These are phyloP conservation scores for Oenanthe oenanthe DNA, from an alignment of 2,113 vertebrate species.

Conservation along the genomic window DNA sequence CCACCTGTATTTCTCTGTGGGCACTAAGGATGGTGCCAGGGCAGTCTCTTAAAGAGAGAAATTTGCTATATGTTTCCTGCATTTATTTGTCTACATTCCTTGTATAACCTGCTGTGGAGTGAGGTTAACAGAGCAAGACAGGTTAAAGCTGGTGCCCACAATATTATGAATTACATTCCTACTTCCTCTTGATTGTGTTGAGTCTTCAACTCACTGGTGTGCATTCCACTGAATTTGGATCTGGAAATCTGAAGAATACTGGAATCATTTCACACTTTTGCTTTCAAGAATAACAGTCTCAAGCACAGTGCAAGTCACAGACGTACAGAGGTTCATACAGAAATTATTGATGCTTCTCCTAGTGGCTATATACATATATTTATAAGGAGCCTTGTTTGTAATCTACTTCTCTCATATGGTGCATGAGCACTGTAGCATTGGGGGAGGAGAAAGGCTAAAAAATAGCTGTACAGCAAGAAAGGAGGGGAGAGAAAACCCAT, in stretches of 20 bases:
- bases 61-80: rapidly evolving
- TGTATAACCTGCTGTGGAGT: background rate
- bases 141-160: background rate
- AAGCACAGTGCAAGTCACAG: background rate
- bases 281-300: background rate
- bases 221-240: background rate
- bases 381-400: background rate
- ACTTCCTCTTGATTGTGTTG: background rate
- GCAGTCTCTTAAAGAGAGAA: rapidly evolving
- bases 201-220: background rate
- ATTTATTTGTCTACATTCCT: background rate
- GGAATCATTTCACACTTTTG: background rate
- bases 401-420: background rate
- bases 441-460: background rate
- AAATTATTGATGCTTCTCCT: background rate
- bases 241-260: background rate
- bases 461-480: background rate
- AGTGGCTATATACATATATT: background rate
- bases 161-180: background rate
- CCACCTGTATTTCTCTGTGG: background rate
- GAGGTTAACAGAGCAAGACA: background rate
- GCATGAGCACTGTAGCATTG: background rate
- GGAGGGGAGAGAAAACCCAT: background rate
- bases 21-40: background rate
- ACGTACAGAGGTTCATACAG: background rate